Percentiles rank a stretch among this genome's conserved stretches.
These are phyloP conservation scores for Isaurus tuberculatus DNA, from an alignment of 92 coral and sea anemone species.

Conservation along the genomic window DNA sequence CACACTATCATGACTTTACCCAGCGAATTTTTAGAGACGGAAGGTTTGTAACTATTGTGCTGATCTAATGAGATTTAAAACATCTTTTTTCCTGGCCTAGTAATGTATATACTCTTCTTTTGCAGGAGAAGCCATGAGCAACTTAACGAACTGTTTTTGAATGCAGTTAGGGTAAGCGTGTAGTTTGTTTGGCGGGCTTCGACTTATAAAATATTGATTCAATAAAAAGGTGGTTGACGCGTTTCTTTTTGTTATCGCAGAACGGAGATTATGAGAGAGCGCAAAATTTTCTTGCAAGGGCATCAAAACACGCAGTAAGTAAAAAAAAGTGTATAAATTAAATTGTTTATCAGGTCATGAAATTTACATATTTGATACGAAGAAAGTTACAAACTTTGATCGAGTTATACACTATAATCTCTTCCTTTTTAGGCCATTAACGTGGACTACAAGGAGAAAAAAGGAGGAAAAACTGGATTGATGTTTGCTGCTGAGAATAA, in stretches of 20 bases:
- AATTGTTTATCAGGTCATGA: not conserved
- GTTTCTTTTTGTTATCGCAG: slow-evolving; percentile 47
- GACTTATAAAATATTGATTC: not conserved
- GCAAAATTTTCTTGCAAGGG: slow-evolving; percentile 80
- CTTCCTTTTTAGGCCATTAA: slow-evolving; percentile 62
- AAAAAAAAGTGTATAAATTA: not conserved
- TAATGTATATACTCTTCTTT: not conserved
- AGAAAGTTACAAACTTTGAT: not conserved
- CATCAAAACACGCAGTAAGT: slow-evolving; percentile 74
- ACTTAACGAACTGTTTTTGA: slow-evolving; percentile 71
- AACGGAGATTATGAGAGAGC: slow-evolving; percentile 83
- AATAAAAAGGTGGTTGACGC: not conserved
- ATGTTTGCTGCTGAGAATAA: slow-evolving; percentile 74
- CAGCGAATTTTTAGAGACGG: slow-evolving; percentile 72
- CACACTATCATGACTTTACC: slow-evolving; percentile 80
- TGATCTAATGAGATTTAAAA: not conserved
- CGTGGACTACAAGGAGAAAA: slow-evolving; percentile 79
- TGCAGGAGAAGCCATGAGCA: slow-evolving; percentile 70
- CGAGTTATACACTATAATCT: not conserved
- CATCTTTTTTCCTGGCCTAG: no score
- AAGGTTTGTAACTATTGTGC: slow-evolving; percentile 58
- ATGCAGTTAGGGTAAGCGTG: slow-evolving; percentile 75
- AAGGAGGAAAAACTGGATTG: slow-evolving; percentile 74
- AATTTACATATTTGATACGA: not conserved
- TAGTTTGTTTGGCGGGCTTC: not conserved